Evolutionary conservation across 2,888 invertebrate genomes (phyloP), one percentile per base, ranked within the genome.

Genomic region (Scelioninae gen. 1): DNA sequence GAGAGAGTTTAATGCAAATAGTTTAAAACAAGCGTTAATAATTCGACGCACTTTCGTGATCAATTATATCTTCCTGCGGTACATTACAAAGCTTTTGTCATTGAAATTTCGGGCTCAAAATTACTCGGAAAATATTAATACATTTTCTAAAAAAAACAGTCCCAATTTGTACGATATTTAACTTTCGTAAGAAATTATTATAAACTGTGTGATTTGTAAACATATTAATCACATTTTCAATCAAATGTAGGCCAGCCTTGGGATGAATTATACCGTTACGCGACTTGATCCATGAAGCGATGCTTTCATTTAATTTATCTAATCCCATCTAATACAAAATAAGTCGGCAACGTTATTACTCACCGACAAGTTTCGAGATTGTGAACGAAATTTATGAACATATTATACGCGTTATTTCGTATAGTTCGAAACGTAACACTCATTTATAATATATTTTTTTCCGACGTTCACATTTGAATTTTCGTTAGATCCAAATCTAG

Each of bases 311-410:
- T 32, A 45, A 43, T 68, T 80, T 80, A 74, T 68, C 68, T 74
- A 80, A 80, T 68, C 62, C 80, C 58, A 68, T 72, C 68, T 80
- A 40, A 60, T 51, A 16, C 29, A 16, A 23, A 16, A 62, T 53
- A 62, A 74, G 45, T 58, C 53, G 56, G 32, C 62, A 68, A 43
- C 38, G 47, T 66, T 72, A n/a, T n/a, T 60, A 38, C 32, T 31
- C 38, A 40, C 65, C 65, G 68, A 62, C 68, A 69, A 62, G 62
- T 69, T 62, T 68, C 29, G 32, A 72, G 71, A 72, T 55, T 45
- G 23, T 13, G 51, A 49, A 49, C n/a, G 51, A 71, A 78, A 79
- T 79, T 72, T 72, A 79, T 79, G 79, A 71, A 65, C 72, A 49
- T 78, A 78, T 78, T 72, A 78, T 78, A 78, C 69, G 31, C 47